phyloP scores from a whole-genome alignment of 2,113 vertebrate genomes.

The Grammomys dolichurus region DNA sequence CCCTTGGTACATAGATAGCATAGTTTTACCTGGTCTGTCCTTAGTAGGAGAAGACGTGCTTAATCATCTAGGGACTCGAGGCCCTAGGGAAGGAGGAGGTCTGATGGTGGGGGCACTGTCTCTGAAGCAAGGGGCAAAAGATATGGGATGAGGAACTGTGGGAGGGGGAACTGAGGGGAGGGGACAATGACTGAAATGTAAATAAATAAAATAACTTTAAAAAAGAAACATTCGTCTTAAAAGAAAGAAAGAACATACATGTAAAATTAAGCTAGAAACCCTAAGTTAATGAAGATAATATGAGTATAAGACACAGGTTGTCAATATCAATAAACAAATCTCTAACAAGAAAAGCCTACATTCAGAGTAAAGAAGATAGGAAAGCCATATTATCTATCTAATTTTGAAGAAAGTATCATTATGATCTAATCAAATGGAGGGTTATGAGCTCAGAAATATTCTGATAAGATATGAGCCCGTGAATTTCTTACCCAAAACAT shows the following conservation, averaged over 20 bases:
- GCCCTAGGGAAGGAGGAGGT: too few species aligned
- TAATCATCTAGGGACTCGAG: too few species aligned
- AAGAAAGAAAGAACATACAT: background rate
- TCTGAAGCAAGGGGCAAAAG: too few species aligned
- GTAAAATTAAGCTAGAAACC: background rate
- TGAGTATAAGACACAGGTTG: background rate
- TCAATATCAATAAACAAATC: background rate
- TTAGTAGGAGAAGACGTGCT: too few species aligned
- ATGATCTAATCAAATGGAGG: conserved; percentile 25
- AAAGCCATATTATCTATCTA: background rate
- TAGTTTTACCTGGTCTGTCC: too few species aligned
- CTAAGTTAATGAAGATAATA: background rate
- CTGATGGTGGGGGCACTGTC: too few species aligned
- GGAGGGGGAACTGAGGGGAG: too few species aligned
- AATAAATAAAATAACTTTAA: too few species aligned
- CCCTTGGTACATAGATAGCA: too few species aligned
- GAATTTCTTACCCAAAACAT: background rate
- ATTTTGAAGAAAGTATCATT: background rate
- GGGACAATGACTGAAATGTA: too few species aligned
- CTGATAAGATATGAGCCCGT: background rate
- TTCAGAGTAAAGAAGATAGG: background rate
- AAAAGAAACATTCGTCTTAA: too few species aligned
- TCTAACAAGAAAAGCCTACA: background rate
- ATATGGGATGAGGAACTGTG: too few species aligned
- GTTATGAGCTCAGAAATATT: background rate